These are phyloP conservation scores for Pseudeuparius sepicola DNA, from an alignment of 2,888 invertebrate genomes.

Conservation along the genomic window DNA sequence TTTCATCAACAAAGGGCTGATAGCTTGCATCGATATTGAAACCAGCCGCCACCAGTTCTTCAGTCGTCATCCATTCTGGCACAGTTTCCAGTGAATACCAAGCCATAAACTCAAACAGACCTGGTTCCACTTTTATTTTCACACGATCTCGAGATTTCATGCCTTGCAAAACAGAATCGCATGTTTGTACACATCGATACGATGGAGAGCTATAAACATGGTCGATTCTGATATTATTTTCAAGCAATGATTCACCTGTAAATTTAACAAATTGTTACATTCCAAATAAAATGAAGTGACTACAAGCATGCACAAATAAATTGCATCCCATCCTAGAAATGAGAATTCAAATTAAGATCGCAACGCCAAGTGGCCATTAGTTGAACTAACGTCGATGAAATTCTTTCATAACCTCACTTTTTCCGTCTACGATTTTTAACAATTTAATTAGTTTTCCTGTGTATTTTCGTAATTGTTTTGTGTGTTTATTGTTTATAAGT, in stretches of 20 bases:
- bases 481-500: too few relatives aligned
- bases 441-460: too few relatives aligned
- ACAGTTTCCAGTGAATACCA: constrained; percentile 70
- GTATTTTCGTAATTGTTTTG: too few relatives aligned
- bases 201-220: constrained; percentile 84
- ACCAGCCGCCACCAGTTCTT: constrained; percentile 62
- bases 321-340: background rate
- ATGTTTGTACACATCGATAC: constrained; percentile 84
- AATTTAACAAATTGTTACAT: constrained; percentile 63
- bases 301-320: too few relatives aligned
- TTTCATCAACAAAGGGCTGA: constrained; percentile 47
- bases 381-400: too few relatives aligned
- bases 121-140: constrained; percentile 63
- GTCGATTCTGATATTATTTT: constrained; percentile 55
- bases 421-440: too few relatives aligned
- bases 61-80: constrained; percentile 67
- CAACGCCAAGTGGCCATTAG: too few relatives aligned
- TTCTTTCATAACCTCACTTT: too few relatives aligned
- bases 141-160: constrained; percentile 23
- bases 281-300: too few relatives aligned
- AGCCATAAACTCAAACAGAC: constrained; percentile 86
- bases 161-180: constrained; percentile 48
- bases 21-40: constrained; percentile 67
- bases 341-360: too few relatives aligned
- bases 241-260: constrained; percentile 74